Base-by-base conservation (phyloP, 2,113 vertebrate species). In the Pithys albifrons region DNA sequence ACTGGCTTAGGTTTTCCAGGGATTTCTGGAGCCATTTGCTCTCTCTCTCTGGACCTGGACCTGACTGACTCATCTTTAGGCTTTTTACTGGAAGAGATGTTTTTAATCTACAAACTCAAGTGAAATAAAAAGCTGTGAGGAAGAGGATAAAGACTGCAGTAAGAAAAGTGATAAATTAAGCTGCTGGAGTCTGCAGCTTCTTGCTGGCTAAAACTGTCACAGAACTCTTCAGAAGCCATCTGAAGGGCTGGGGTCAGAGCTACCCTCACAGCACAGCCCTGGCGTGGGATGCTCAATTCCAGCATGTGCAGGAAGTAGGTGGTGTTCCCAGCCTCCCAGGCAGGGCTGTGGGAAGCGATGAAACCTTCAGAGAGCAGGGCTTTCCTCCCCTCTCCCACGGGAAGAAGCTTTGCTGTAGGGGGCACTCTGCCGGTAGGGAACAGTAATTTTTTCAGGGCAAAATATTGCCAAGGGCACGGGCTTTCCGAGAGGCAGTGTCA, bases 231-330 rank as follows among this genome's bases (percentile, higher is more conserved):
- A 51, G 54, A 54, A 87, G 19, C 51, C 62, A 61, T 18, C 16
- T 0, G 0, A 69, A 69, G 23, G 41, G 31, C 1, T 51, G 43
- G 59, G 25, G 31, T 23, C 46, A 58, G 62, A 92, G 24, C 31
- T 57, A 11, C 19, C 41, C 71, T 66, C 0, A 0, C 48, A 51
- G 55, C 33, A 51, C 14, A 39, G 31, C 41, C 54, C 35, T 25
- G 14, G 61, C 1, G 0, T 12, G 33, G 65, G 48, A 54, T 55
- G 74, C 35, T 79, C n/a, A 19, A 12, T 52, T 51, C 64, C 71
- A 70, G 71, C 15, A 17, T 4, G 41, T 46, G 57, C n/a, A 69
- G 45, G 54, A 77, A 67, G 29, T 2, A 14, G n/a, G 8, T n/a
- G 49, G 31, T 16, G 2, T 24, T 81, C 41, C 66, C 10, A 18